Conservation (phyloP, 1,140 invertebrate genomes). For the Papilio helenus region DNA sequence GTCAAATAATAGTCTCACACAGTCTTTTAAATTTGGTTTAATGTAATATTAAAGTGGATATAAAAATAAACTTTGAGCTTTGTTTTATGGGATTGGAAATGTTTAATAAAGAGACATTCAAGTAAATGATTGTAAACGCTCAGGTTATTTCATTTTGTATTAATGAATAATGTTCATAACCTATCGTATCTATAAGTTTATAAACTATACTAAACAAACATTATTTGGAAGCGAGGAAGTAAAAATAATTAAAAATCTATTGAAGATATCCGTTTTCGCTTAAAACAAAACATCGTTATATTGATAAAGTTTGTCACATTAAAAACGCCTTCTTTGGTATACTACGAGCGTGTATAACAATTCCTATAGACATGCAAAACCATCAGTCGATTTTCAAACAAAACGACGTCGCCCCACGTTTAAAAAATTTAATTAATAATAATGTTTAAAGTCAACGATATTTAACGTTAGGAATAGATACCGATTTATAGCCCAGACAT, state of each 20-base stretch:
- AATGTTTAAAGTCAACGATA: conserved; percentile 20
- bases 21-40: conserved; percentile 35
- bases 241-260: background rate
- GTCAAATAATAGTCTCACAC: background rate
- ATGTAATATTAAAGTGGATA: conserved; percentile 35
- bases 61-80: conserved; percentile 40
- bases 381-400: conserved; percentile 24
- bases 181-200: background rate
- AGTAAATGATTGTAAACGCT: conserved; percentile 6
- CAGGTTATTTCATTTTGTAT: conserved; percentile 5
- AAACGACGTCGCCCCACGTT: background rate
- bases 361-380: conserved; percentile 27
- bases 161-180: background rate
- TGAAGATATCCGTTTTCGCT: background rate
- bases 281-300: background rate
- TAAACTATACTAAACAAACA: background rate
- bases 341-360: conserved; percentile 6
- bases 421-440: conserved; percentile 17
- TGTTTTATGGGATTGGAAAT: conserved; percentile 26
- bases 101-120: background rate
- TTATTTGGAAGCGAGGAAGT: background rate
- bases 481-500: conserved; percentile 22
- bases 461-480: conserved; percentile 20
- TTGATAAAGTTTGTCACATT: background rate
- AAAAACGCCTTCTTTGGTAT: conserved; percentile 4